Percentiles rank a stretch among this genome's conserved stretches.
These are phyloP conservation scores for Sarcophilus harrisii DNA, from an alignment of 2,797 vertebrate genomes.

Conservation along the genomic window DNA sequence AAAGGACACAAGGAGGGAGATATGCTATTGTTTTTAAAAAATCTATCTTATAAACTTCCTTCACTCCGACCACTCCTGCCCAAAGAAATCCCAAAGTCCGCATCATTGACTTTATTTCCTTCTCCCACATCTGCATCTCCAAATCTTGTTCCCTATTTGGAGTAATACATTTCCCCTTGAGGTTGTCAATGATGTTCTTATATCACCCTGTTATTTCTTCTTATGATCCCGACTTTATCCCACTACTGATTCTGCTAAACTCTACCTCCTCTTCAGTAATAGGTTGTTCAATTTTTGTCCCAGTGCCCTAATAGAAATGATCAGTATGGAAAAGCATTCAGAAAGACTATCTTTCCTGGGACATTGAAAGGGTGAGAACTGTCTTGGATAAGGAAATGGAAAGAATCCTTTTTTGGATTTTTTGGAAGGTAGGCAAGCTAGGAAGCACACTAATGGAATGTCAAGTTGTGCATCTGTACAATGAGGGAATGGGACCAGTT, in stretches of 20 bases:
- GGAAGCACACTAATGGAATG: neutral
- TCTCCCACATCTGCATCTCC: conserved; percentile 5
- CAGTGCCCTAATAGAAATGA: conserved; percentile 17
- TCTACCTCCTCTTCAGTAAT: neutral
- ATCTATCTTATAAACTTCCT: neutral
- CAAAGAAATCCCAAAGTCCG: neutral
- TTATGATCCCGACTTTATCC: conserved; percentile 19
- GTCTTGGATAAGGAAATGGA: conserved; percentile 17
- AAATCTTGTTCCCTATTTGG: conserved; percentile 18
- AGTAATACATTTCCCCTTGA: neutral
- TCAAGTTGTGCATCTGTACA: neutral
- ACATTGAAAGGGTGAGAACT: neutral
- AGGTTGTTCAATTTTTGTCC: conserved; percentile 30
- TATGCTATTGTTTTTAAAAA: neutral
- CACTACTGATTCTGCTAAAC: neutral
- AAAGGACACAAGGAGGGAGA: neutral
- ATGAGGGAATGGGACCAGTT: neutral
- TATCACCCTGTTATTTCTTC: neutral
- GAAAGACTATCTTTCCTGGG: neutral
- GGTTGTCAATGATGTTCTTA: neutral
- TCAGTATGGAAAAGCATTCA: neutral
- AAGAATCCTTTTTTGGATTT: neutral
- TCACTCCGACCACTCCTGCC: neutral
- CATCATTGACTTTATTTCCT: neutral
- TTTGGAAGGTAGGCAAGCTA: neutral